A percentile compares a stretch with the other conserved stretches of the same genome.
These are phyloP conservation scores for Danio aesculapii DNA, from an alignment of 2,797 vertebrate genomes.

Conservation along the genomic window DNA sequence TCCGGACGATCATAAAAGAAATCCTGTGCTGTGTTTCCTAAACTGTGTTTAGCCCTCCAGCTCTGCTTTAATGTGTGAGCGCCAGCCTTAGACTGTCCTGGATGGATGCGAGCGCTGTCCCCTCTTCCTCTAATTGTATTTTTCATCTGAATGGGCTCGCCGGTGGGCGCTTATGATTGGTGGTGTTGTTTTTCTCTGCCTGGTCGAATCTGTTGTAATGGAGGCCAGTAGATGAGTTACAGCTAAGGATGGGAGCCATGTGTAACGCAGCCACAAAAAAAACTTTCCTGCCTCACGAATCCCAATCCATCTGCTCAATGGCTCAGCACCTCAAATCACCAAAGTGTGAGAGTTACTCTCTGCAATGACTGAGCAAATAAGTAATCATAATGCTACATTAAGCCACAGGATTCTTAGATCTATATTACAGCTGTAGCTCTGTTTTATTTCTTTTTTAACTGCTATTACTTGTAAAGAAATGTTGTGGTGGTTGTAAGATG, in stretches of 20 bases:
- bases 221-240: constrained; percentile 1
- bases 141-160: constrained; percentile 32
- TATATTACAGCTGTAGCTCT: constrained; percentile 26
- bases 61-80: constrained; percentile 26
- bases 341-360: constrained; percentile 20
- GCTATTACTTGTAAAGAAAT: constrained; percentile 22
- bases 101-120: constrained; percentile 13
- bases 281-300: background rate
- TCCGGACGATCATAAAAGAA: background rate
- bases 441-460: constrained; percentile 19
- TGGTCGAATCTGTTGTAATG: constrained; percentile 11
- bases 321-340: background rate
- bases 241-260: constrained; percentile 14
- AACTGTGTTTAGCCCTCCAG: background rate
- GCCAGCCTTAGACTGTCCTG: background rate
- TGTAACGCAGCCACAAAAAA: constrained; percentile 21
- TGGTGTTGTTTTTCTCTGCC: constrained; percentile 17
- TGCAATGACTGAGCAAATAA: constrained; percentile 22
- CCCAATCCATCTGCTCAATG: constrained; percentile 38
- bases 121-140: constrained; percentile 34
- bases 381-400: constrained; percentile 34
- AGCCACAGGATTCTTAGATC: constrained; percentile 20
- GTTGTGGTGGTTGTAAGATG: constrained; percentile 28
- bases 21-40: background rate
- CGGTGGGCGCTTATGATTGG: constrained; percentile 20